A percentile compares a stretch with the other conserved stretches of the same genome.
Evolutionary conservation across 2,113 vertebrate genomes (phyloP).

Genomic region (Malurus cyaneus): DNA sequence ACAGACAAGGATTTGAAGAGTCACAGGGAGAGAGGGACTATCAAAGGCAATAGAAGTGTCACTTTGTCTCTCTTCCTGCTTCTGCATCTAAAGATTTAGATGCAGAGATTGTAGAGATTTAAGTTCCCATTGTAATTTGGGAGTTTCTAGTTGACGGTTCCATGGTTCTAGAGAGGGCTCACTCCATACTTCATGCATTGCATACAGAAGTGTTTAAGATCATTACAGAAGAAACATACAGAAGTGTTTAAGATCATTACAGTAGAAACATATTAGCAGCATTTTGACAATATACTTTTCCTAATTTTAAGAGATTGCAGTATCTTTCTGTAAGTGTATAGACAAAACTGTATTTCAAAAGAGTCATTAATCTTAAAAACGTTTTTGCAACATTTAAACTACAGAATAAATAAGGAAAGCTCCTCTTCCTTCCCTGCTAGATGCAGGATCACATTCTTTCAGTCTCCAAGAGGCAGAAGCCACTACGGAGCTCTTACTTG

Average conservation of each 20-base stretch:
- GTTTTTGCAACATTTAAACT: neutral
- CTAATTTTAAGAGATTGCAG: neutral
- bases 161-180: neutral
- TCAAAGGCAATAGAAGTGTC: neutral
- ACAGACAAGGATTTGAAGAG: neutral
- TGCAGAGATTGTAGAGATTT: neutral
- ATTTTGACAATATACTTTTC: neutral
- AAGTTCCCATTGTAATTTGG: neutral
- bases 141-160: neutral
- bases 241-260: neutral
- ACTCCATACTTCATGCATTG: fast-evolving
- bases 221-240: neutral
- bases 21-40: neutral
- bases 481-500: too few relatives aligned
- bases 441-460: too few relatives aligned
- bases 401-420: neutral
- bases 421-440: too few relatives aligned
- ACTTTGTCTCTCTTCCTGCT: neutral
- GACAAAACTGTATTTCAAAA: slow-evolving; percentile 62
- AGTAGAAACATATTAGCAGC: neutral
- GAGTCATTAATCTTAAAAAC: neutral
- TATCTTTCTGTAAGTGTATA: neutral
- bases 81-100: neutral
- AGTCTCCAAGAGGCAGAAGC: too few relatives aligned
- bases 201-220: neutral